Evolutionary conservation across 2,888 invertebrate genomes (phyloP).

Genomic region (Junonia oenone): DNA sequence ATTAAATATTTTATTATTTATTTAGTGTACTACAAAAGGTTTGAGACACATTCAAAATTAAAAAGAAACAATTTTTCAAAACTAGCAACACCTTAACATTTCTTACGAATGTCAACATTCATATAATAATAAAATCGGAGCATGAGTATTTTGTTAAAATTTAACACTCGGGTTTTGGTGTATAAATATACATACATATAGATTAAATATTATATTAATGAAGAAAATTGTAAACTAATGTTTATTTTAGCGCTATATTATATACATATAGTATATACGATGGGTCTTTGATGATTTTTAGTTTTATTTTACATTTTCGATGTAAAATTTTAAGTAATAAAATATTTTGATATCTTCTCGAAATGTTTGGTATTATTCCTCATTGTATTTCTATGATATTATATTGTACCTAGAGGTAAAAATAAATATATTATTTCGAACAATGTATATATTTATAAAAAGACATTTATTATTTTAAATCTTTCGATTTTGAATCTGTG

Average conservation of each 20-base stretch:
- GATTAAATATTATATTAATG: slow-evolving; percentile 36
- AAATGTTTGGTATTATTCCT: too few species aligned
- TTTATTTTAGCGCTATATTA: slow-evolving; percentile 38
- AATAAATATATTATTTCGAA: too few species aligned
- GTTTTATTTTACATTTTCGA: neutral
- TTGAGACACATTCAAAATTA: neutral
- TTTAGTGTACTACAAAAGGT: neutral
- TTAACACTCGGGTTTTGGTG: slow-evolving; percentile 38
- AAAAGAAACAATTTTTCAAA: neutral
- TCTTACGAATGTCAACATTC: neutral
- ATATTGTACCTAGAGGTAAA: too few species aligned
- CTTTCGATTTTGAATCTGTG: too few species aligned
- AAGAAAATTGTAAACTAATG: slow-evolving; percentile 43
- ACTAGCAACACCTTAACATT: neutral
- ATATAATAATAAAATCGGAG: neutral
- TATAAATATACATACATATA: slow-evolving; percentile 32
- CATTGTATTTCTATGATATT: too few species aligned
- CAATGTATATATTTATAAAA: too few species aligned
- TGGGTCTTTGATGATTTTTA: neutral
- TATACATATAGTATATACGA: slow-evolving; percentile 26
- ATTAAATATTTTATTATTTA: too few species aligned
- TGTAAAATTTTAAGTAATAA: slow-evolving; percentile 30
- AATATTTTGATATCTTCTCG: too few species aligned
- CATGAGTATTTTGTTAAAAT: slow-evolving; percentile 31
- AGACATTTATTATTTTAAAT: too few species aligned